Evolutionary conservation across 2,113 vertebrate genomes (phyloP).

Genomic region (Cinclus mexicanus): DNA sequence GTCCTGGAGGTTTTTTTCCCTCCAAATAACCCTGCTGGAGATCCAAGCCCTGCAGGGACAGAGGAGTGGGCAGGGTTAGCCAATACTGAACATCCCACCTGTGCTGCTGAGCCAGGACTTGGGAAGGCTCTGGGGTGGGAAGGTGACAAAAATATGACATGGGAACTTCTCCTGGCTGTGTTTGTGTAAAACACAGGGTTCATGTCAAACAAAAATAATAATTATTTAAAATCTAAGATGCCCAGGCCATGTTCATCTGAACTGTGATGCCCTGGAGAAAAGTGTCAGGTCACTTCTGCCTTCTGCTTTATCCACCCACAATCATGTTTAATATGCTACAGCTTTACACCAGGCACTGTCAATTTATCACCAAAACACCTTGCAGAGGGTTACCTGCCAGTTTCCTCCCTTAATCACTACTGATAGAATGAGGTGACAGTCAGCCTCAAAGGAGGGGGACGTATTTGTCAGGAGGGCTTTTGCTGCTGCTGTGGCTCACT

Average conservation of each 20-base stretch:
- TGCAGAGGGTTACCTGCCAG: slow-evolving; percentile 31
- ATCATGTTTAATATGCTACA: background rate
- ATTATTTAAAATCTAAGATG: background rate
- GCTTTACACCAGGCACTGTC: background rate
- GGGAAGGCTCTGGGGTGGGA: background rate
- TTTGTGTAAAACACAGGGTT: background rate
- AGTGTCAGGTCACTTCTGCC: background rate
- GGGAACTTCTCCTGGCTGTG: background rate
- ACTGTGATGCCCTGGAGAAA: background rate
- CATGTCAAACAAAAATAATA: background rate
- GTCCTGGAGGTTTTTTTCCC: background rate
- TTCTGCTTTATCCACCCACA: background rate
- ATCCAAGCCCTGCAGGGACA: background rate
- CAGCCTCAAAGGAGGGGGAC: background rate
- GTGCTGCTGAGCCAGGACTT: background rate
- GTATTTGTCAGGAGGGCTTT: background rate
- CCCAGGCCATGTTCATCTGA: fast-evolving
- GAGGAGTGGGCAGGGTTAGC: background rate
- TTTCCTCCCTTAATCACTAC: slow-evolving; percentile 12
- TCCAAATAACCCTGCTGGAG: background rate
- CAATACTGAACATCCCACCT: background rate
- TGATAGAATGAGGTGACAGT: slow-evolving; percentile 9
- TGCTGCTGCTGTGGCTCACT: background rate
- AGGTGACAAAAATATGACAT: background rate
- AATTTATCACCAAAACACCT: slow-evolving; percentile 23